A percentile compares a stretch with the other conserved stretches of the same genome.
phyloP scores from a whole-genome alignment of 2,797 vertebrate genomes.

The Odontamblyopus rebecca region DNA sequence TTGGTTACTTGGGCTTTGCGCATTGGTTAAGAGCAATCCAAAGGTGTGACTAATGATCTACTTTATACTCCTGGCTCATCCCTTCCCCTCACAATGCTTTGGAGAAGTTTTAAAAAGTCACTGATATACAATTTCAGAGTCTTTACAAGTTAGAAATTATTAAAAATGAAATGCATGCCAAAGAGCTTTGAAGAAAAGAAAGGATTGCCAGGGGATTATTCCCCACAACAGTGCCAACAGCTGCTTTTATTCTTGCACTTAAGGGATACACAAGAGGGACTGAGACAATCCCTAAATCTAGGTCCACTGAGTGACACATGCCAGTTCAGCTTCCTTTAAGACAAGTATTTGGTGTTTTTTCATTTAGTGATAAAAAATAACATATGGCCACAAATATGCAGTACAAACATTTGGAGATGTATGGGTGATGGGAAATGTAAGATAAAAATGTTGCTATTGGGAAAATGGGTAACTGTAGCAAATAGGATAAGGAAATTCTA shows the following conservation, averaged over 20 bases:
- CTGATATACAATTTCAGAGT: constrained; percentile 69
- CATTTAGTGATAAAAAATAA: neutral
- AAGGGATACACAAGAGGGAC: constrained; percentile 42
- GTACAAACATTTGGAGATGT: neutral
- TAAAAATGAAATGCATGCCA: constrained; percentile 62
- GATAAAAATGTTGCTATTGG: constrained; percentile 32
- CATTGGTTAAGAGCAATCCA: constrained; percentile 36
- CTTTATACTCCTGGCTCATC: constrained; percentile 54
- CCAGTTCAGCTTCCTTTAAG: constrained; percentile 27
- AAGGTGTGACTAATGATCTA: constrained; percentile 60
- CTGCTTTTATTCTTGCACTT: constrained; percentile 64
- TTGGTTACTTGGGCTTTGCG: constrained; percentile 13
- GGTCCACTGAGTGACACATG: constrained; percentile 48
- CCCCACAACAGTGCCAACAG: constrained; percentile 60
- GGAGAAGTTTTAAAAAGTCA: constrained; percentile 64
- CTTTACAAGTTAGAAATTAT: constrained; percentile 65
- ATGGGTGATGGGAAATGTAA: constrained; percentile 5
- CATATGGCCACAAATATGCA: neutral
- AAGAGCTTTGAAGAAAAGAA: constrained; percentile 58
- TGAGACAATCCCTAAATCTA: constrained; percentile 57
- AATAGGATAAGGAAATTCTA: constrained; percentile 63
- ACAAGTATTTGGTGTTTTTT: constrained; percentile 14
- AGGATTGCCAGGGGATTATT: constrained; percentile 55
- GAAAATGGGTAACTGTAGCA: constrained; percentile 42
- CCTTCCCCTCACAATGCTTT: constrained; percentile 38